phyloP scores from a whole-genome alignment of 2,113 vertebrate genomes.

The Ia io region DNA sequence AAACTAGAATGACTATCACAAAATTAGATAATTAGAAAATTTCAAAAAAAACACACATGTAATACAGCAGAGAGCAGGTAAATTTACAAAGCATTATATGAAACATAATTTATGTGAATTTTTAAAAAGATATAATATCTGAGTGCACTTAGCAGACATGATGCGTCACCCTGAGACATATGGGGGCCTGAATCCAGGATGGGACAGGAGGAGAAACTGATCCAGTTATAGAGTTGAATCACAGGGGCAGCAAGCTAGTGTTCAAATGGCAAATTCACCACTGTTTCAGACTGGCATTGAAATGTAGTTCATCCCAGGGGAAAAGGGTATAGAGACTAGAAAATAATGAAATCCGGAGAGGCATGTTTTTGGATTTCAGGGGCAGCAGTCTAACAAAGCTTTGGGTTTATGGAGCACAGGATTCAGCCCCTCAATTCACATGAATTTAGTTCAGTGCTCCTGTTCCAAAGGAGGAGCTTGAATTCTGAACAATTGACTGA shows the following conservation, averaged over 20 bases:
- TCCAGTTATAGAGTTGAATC: background rate
- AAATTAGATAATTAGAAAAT: constrained; percentile 58
- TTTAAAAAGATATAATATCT: background rate
- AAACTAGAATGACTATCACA: constrained; percentile 60
- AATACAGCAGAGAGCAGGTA: constrained; percentile 18
- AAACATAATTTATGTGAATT: background rate
- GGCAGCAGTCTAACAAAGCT: background rate
- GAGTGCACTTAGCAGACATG: background rate
- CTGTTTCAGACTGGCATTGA: background rate
- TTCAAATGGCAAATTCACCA: background rate
- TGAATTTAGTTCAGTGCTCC: background rate
- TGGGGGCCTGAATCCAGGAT: background rate
- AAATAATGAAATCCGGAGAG: background rate
- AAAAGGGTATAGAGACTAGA: background rate
- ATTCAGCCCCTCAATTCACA: background rate
- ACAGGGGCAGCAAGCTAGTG: background rate
- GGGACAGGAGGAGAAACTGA: background rate
- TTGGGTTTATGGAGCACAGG: background rate
- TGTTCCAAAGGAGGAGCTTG: background rate
- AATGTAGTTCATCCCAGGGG: background rate
- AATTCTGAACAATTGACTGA: background rate
- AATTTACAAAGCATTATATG: background rate
- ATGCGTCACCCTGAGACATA: background rate
- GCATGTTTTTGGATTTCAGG: background rate
- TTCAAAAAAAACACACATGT: constrained; percentile 27